These are phyloP conservation scores for Galagoides demidoff DNA, from an alignment of 2,797 vertebrate genomes.

Conservation along the genomic window DNA sequence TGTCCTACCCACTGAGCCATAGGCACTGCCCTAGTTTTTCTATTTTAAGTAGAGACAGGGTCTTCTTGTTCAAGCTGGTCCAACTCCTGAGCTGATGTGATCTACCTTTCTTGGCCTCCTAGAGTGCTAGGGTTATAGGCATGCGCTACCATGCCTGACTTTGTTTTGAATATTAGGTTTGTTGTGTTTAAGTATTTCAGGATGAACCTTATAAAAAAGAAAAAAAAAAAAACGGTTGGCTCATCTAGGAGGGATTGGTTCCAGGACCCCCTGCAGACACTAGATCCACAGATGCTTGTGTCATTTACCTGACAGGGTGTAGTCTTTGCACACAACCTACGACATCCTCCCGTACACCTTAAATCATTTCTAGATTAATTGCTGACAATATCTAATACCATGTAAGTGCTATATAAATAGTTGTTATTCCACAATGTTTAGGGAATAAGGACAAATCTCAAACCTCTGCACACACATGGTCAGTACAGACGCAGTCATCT, in stretches of 20 bases:
- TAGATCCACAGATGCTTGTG: not conserved
- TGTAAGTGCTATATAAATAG: not conserved
- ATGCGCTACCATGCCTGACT: too few relatives aligned
- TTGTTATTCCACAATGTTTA: not conserved
- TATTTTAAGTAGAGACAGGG: too few relatives aligned
- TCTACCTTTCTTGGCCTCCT: too few relatives aligned
- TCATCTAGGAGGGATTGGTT: not conserved
- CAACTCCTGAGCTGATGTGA: too few relatives aligned
- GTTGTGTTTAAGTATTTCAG: not conserved
- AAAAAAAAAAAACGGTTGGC: not conserved
- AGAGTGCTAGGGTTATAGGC: too few relatives aligned
- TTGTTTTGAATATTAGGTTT: not conserved
- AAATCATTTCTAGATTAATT: not conserved
- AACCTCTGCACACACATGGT: not conserved
- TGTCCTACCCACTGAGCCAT: too few relatives aligned
- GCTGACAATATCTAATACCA: not conserved
- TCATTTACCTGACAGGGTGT: not conserved
- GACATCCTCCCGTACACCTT: not conserved
- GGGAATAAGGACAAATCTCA: too few relatives aligned
- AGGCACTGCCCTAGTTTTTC: too few relatives aligned
- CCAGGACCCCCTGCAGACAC: not conserved
- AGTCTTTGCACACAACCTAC: not conserved
- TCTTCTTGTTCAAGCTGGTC: too few relatives aligned
- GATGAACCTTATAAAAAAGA: not conserved
- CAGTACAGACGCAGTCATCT: not conserved